Evolutionary conservation across 2,797 vertebrate genomes (phyloP), one percentile per base, ranked within the genome.

Genomic region (Remorina albescens): DNA sequence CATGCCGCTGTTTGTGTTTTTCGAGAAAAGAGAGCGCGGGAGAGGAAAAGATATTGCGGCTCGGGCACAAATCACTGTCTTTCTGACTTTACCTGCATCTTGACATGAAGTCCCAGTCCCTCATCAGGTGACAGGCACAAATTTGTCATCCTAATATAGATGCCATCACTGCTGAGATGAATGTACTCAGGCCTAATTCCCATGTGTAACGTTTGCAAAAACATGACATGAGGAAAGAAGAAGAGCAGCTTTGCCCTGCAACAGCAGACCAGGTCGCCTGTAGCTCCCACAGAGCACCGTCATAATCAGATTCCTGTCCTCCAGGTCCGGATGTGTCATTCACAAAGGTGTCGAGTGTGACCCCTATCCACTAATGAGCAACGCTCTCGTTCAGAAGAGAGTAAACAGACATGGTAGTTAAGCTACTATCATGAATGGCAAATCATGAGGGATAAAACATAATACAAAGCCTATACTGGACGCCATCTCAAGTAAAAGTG

Each of bases 81-180:
- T 82, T 32, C 85, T 78, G 83, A 90, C 88, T 91, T 88, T 88
- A 88, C 91, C 91, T 90, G 90, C 77, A 28, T 83, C 89, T 90
- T 92, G 90, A 94, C 86, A 90, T 81, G 88, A 76, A 91, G 84
- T 91, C 90, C 89, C 91, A 91, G 84, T 92, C 88, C 86, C 88
- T 90, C 89, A 84, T 84, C 86, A 84, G 88, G 86, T 93, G 94
- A 92, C 90, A 88, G 88, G 69, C 78, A 73, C 84, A 87, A 89
- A 94, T 93, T 93, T 93, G 91, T 94, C 88, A 92, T 91, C 92
- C 91, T 91, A 91, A 93, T 92, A 92, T 91, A 91, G 91, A 95
- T 87, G 86, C 81, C 77, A 88, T 89, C 88, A 87, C 83, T 68
- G 87, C 81, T 63, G 88, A 90, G 86, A 93, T 91, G 87, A 93